Conservation (phyloP, 2,888 invertebrate genomes). For the Tiliacea aurago region DNA sequence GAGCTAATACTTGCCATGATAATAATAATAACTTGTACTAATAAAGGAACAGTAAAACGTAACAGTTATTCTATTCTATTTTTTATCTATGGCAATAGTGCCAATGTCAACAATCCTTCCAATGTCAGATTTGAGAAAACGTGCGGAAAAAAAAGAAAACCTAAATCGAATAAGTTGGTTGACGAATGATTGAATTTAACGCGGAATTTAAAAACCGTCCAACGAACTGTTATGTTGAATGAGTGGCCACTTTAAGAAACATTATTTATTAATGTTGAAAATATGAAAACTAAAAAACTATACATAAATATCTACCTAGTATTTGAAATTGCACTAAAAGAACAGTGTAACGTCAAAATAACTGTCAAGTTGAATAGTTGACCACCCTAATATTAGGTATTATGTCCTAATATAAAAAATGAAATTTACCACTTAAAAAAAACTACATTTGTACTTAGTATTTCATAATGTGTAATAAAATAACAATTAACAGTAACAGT, state of each 20-base stretch:
- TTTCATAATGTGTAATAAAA: constrained; percentile 12
- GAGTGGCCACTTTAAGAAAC: neutral
- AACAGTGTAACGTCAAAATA: constrained; percentile 16
- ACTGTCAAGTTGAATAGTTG: neutral
- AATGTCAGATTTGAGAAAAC: neutral
- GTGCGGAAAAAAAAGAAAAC: neutral
- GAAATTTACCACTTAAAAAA: neutral
- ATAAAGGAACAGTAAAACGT: constrained; percentile 20
- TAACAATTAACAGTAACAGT: constrained; percentile 29
- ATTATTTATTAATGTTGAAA: too few species aligned
- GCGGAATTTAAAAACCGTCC: neutral
- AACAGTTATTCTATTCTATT: constrained; percentile 14
- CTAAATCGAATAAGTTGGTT: neutral
- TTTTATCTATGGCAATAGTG: neutral
- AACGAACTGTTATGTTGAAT: neutral
- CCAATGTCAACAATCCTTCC: neutral
- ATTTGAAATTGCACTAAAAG: constrained; percentile 21
- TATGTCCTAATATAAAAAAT: neutral
- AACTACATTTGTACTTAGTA: neutral
- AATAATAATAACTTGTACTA: constrained; percentile 24
- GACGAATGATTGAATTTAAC: neutral
- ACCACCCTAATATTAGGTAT: neutral
- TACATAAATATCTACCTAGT: neutral
- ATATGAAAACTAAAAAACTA: neutral
- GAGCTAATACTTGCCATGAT: constrained; percentile 29